These are phyloP conservation scores for Poeciliopsis retropinna DNA, from an alignment of 2,113 vertebrate species.

Conservation along the genomic window DNA sequence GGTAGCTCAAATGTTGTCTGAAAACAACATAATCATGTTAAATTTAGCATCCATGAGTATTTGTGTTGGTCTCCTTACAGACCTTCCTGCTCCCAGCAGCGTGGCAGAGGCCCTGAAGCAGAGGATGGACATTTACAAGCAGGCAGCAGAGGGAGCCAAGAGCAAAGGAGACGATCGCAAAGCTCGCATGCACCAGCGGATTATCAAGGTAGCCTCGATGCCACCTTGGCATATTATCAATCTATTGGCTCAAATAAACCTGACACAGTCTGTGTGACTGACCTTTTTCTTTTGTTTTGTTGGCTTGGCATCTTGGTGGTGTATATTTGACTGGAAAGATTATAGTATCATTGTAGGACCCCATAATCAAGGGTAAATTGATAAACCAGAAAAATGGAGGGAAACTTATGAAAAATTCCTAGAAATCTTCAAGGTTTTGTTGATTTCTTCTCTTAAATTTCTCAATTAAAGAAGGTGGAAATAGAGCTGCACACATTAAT, in stretches of 20 bases:
- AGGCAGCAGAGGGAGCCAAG: constrained; percentile 85
- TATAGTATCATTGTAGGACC: not conserved
- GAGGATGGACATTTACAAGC: constrained; percentile 87
- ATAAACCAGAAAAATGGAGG: too few relatives aligned
- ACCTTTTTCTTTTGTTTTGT: not conserved
- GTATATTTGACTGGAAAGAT: constrained; percentile 14
- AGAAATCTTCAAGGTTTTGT: too few relatives aligned
- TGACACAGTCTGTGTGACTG: not conserved
- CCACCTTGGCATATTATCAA: too few relatives aligned
- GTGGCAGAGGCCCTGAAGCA: constrained; percentile 88
- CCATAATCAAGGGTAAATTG: too few relatives aligned
- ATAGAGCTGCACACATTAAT: not conserved
- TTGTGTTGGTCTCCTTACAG: constrained; percentile 54
- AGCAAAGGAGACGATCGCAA: constrained; percentile 89
- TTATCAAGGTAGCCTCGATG: constrained; percentile 82
- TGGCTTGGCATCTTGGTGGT: constrained; percentile 9
- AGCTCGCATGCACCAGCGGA: constrained; percentile 91
- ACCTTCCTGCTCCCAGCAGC: constrained; percentile 79
- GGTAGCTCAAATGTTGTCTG: not conserved
- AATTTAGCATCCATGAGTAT: not conserved
- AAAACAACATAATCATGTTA: not conserved
- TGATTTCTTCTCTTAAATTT: too few relatives aligned
- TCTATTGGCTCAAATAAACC: not conserved
- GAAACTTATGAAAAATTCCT: too few relatives aligned
- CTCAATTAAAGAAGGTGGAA: not conserved